Evolutionary conservation across 1,140 invertebrate genomes (phyloP), one percentile per base, ranked within the genome.

Genomic region (Venturia canescens): DNA sequence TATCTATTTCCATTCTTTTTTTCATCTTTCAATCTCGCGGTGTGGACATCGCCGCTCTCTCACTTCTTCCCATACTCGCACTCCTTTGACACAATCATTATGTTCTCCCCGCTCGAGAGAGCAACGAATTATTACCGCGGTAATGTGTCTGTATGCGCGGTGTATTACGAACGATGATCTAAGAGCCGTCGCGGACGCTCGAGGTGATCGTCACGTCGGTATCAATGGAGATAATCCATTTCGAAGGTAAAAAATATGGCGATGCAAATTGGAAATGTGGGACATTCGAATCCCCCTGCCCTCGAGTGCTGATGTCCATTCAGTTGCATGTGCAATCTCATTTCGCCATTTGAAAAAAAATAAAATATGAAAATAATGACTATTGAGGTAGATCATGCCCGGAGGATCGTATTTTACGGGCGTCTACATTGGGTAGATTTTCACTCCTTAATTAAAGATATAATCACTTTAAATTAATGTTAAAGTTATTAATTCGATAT

Each of bases 101-200:
- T 63, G 23, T 63, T 63, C 21, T 63, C 27, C 26, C 3, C 60
- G 21, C 21, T 63, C 60, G 60, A 63, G 27, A 13, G 60, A 63
- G 26, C 60, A 63, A 63, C 60, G 60, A 63, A 63, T 63, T 63
- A 63, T 63, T 27, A 27, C 60, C 60, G 60, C 60, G 60, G 60
- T 63, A 23, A 23, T 27, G 23, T 26, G 60, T 23, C 23, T 23
- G 60, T 23, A 26, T 27, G 23, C 27, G 23, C 27, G 23, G 26
- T 21, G 60, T 63, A 63, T 63, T 63, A 63, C 60, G 23, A 63
- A 63, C 23, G 60, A 63, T 63, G 60, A 63, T 63, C 60, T 63
- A 63, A 63, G 50, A 53, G 16, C n/a, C 50, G n/a, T n/a, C 16
- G 50, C 16, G 50, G 50, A 53, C 50, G n/a, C 16, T 53, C 60